A percentile compares a stretch with the other conserved stretches of the same genome.
Conservation (phyloP, 2,888 invertebrate genomes). For the Hecatera dysodea region DNA sequence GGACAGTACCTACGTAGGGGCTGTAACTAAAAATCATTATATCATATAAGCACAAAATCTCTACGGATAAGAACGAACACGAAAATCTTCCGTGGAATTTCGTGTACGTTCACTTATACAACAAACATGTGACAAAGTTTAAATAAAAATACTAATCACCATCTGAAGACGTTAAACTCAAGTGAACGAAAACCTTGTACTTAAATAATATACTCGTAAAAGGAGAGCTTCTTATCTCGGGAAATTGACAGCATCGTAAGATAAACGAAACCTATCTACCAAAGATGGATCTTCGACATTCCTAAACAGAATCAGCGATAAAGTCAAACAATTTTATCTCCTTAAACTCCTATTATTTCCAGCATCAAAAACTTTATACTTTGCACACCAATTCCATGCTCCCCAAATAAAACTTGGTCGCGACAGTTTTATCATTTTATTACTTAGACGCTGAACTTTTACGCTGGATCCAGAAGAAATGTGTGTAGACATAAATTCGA, state of each 20-base stretch:
- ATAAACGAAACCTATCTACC: constrained; percentile 12
- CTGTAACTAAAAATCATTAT: no score
- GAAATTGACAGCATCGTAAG: neutral
- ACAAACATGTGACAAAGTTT: no score
- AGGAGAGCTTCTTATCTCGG: neutral
- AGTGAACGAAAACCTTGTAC: neutral
- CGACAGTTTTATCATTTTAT: constrained; percentile 64
- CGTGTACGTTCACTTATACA: no score
- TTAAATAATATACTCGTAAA: neutral
- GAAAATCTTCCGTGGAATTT: no score
- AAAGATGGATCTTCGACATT: constrained; percentile 10
- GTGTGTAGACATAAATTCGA: constrained; percentile 64
- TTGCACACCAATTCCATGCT: constrained; percentile 51
- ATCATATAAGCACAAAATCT: no score
- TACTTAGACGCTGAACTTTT: constrained; percentile 53
- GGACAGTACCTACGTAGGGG: no score
- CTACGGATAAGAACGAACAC: no score
- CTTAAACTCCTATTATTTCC: constrained; percentile 41
- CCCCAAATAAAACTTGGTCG: constrained; percentile 52
- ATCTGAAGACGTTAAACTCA: neutral
- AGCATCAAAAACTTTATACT: constrained; percentile 53
- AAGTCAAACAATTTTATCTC: constrained; percentile 53
- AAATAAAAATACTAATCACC: neutral
- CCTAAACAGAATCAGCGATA: constrained; percentile 31
- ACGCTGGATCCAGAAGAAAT: constrained; percentile 51